A percentile compares a stretch with the other conserved stretches of the same genome.
Conservation (phyloP, 2,113 vertebrate species). For the Urocynchramus pylzowi region DNA sequence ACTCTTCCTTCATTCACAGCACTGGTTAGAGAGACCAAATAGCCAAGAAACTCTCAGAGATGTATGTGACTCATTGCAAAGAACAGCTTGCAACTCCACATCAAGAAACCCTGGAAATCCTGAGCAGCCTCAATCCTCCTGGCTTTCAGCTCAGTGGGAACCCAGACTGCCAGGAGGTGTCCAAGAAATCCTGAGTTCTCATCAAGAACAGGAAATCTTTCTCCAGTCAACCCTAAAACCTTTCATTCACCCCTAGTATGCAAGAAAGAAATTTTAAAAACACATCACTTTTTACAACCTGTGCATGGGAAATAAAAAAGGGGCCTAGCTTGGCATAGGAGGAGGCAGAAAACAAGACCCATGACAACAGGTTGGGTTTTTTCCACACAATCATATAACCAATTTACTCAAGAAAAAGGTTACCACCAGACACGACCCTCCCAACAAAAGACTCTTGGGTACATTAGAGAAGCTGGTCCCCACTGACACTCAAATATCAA, state of each 20-base stretch:
- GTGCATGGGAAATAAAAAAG: neutral
- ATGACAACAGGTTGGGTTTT: neutral
- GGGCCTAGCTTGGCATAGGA: neutral
- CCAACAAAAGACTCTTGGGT: neutral
- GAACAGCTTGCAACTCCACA: neutral
- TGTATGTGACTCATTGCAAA: neutral
- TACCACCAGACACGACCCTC: neutral
- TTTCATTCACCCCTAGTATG: neutral
- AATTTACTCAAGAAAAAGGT: neutral
- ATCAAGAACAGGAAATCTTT: neutral
- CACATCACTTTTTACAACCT: neutral
- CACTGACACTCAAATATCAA: neutral
- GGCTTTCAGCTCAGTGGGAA: neutral
- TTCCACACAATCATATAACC: neutral
- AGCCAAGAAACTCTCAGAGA: neutral
- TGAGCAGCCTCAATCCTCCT: neutral
- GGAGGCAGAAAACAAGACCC: neutral
- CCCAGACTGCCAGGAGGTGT: neutral
- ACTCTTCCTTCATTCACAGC: neutral
- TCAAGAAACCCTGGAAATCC: neutral
- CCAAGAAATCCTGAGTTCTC: neutral
- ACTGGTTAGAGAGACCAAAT: neutral
- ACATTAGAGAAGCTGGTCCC: neutral
- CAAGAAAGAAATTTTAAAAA: neutral
- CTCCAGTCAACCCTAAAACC: neutral